phyloP scores from a whole-genome alignment of 1,140 invertebrate genomes.

The Tetragnatha versicolor region DNA sequence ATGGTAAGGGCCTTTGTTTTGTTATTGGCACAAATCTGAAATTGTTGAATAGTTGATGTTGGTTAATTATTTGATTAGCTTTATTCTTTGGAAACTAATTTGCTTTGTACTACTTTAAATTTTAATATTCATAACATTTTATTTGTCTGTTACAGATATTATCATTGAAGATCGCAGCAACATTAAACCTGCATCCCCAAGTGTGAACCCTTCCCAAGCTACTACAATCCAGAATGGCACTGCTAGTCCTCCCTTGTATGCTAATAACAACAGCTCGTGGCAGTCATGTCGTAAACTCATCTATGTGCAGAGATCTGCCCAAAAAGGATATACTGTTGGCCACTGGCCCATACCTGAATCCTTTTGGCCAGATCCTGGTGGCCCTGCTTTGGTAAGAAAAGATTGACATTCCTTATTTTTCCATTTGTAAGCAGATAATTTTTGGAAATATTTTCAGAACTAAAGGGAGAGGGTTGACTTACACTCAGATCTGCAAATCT shows the following conservation, averaged over 20 bases:
- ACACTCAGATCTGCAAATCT: too few species aligned
- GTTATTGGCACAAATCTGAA: background rate
- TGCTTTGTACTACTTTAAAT: background rate
- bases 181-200: constrained; percentile 27
- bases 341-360: constrained; percentile 99
- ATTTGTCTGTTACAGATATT: background rate
- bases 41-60: background rate
- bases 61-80: background rate
- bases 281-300: constrained; percentile 87
- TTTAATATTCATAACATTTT: background rate
- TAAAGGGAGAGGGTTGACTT: too few species aligned
- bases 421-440: background rate
- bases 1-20: constrained; percentile 57
- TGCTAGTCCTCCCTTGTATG: constrained; percentile 3
- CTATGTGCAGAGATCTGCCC: constrained; percentile 90
- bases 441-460: background rate
- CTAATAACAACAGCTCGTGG: constrained; percentile 70
- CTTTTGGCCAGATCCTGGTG: constrained; percentile 91
- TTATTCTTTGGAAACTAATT: background rate
- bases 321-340: constrained; percentile 90
- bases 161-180: constrained; percentile 1
- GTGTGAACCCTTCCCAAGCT: background rate
- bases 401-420: background rate
- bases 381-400: constrained; percentile 72
- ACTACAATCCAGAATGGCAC: constrained; percentile 20